Evolutionary conservation across 2,888 invertebrate genomes (phyloP).

Genomic region (Chamaedrilus cognettii): DNA sequence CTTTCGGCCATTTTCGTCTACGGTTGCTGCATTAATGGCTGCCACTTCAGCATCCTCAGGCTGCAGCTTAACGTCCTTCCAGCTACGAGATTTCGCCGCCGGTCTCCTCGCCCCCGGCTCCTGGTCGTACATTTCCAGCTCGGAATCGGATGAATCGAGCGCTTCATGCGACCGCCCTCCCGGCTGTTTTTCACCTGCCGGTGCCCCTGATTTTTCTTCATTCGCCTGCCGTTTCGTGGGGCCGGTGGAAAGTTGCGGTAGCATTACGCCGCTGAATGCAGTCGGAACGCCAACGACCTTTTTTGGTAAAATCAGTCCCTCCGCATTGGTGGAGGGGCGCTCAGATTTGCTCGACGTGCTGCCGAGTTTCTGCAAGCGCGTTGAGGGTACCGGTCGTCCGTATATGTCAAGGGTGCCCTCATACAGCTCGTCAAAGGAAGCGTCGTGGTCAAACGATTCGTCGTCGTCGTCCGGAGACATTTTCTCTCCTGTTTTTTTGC

Average conservation of each 20-base stretch:
- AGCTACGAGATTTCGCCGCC: neutral
- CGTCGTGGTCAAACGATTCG: no score
- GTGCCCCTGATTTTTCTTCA: neutral
- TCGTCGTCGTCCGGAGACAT: no score
- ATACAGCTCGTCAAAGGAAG: no score
- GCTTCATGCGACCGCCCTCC: neutral
- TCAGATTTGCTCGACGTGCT: no score
- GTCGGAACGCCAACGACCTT: neutral
- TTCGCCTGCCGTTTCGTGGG: neutral
- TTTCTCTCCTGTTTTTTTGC: no score
- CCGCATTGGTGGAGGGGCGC: neutral
- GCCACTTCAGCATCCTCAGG: neutral
- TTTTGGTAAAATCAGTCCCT: constrained; percentile 3
- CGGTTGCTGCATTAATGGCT: neutral
- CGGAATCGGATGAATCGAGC: neutral
- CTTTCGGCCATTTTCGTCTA: constrained; percentile 13
- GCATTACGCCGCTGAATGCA: neutral
- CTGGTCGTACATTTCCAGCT: constrained; percentile 18
- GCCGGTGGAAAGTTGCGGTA: neutral
- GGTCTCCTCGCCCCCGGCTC: constrained; percentile 16
- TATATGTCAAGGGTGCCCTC: no score
- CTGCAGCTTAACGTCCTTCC: neutral
- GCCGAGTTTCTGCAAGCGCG: no score
- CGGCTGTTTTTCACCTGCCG: neutral
- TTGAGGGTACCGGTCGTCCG: no score